These are phyloP conservation scores for Rhorus exstirpatorius DNA, from an alignment of 2,888 invertebrate genomes.

Conservation along the genomic window DNA sequence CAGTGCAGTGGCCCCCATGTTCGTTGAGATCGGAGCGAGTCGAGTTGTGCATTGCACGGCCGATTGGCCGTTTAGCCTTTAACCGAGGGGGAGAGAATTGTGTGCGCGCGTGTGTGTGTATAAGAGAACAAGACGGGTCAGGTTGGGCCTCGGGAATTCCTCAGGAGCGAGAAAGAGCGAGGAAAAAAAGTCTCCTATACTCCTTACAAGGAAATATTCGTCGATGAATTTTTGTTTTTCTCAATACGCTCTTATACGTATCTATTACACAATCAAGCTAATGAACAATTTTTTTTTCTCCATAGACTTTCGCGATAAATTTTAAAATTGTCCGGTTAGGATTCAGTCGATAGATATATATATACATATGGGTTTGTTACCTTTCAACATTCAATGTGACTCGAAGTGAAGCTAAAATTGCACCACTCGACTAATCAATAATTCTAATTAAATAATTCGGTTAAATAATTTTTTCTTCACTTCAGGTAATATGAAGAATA, in stretches of 20 bases:
- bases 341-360: no score
- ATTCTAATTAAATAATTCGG: no score
- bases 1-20: slow-evolving; percentile 39
- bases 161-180: slow-evolving; percentile 44
- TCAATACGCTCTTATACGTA: slow-evolving; percentile 34
- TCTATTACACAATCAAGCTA: slow-evolving; percentile 27
- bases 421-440: no score
- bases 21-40: slow-evolving; percentile 24
- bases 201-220: slow-evolving; percentile 50
- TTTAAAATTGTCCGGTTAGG: no score
- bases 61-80: slow-evolving; percentile 66
- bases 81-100: slow-evolving; percentile 39
- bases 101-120: slow-evolving; percentile 8
- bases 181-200: slow-evolving; percentile 20
- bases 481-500: no score
- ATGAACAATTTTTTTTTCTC: slow-evolving; percentile 1
- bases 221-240: slow-evolving; percentile 53
- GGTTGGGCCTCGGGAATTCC: slow-evolving; percentile 48
- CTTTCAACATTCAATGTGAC: no score
- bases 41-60: slow-evolving; percentile 36
- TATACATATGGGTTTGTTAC: no score
- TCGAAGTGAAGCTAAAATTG: no score
- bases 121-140: slow-evolving; percentile 39
- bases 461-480: no score
- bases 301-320: no score